Conservation (phyloP, 2,113 vertebrate genomes). For the Istiophorus platypterus region DNA sequence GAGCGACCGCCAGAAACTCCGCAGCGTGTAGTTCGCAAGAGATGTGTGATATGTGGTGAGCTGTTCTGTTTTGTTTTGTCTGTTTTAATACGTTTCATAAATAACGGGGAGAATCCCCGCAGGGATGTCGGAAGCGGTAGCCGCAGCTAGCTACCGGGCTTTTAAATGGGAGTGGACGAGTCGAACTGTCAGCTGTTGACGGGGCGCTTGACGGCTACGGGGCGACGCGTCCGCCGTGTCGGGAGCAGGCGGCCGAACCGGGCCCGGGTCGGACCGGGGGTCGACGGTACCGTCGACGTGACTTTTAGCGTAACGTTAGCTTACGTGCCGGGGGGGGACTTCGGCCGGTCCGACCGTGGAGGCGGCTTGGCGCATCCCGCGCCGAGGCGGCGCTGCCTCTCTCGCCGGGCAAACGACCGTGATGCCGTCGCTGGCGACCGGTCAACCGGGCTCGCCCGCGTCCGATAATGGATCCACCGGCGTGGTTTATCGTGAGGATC, state of each 20-base stretch:
- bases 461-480: not conserved
- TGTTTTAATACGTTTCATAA: not conserved
- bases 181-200: constrained; percentile 26
- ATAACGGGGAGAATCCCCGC: not conserved
- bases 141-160: not conserved
- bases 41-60: constrained; percentile 59
- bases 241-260: too few species aligned
- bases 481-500: not conserved
- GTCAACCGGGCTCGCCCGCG: accelerated
- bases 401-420: too few species aligned
- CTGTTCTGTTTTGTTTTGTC: not conserved
- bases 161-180: not conserved
- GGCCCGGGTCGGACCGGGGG: too few species aligned
- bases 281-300: not conserved
- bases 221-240: not conserved
- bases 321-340: not conserved
- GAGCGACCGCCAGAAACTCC: constrained; percentile 19
- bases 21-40: not conserved
- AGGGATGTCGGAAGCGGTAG: not conserved
- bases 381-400: accelerated
- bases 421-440: too few species aligned
- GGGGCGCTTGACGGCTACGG: too few species aligned
- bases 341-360: not conserved
- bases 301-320: not conserved
- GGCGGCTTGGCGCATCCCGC: too few species aligned